Percentiles rank a stretch among this genome's conserved stretches.
These are phyloP conservation scores for Parnassius smintheus DNA, from an alignment of 2,888 invertebrate genomes.

Conservation along the genomic window DNA sequence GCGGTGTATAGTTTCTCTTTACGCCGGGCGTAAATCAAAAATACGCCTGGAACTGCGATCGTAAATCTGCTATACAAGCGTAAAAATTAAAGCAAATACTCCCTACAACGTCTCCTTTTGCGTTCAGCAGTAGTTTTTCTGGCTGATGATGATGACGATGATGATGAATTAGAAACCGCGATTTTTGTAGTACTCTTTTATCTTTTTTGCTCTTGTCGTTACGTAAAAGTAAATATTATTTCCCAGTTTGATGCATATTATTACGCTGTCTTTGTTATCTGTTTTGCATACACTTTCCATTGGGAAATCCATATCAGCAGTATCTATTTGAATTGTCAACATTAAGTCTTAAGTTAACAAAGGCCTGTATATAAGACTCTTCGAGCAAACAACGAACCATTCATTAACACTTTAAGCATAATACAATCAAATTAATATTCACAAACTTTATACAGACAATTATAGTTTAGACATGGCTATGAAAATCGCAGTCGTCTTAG, in stretches of 20 bases:
- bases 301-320: conserved; percentile 62
- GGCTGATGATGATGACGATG: too few species aligned
- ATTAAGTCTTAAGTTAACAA: conserved; percentile 53
- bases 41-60: too few species aligned
- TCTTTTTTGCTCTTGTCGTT: neutral
- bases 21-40: too few species aligned
- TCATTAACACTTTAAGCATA: conserved; percentile 40
- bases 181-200: neutral
- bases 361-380: conserved; percentile 54
- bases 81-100: too few species aligned
- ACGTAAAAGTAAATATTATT: conserved; percentile 22
- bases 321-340: conserved; percentile 41
- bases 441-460: conserved; percentile 37
- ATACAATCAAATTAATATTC: conserved; percentile 32
- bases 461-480: conserved; percentile 57
- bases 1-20: too few species aligned
- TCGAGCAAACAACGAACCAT: conserved; percentile 30
- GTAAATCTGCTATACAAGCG: too few species aligned
- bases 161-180: neutral
- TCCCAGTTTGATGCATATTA: conserved; percentile 28
- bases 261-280: conserved; percentile 49
- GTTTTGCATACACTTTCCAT: conserved; percentile 48
- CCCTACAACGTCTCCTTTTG: too few species aligned
- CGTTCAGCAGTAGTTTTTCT: too few species aligned
- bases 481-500: conserved; percentile 55